These are phyloP conservation scores for Nomada ruficornis DNA, from an alignment of 2,888 invertebrate species.

Conservation along the genomic window DNA sequence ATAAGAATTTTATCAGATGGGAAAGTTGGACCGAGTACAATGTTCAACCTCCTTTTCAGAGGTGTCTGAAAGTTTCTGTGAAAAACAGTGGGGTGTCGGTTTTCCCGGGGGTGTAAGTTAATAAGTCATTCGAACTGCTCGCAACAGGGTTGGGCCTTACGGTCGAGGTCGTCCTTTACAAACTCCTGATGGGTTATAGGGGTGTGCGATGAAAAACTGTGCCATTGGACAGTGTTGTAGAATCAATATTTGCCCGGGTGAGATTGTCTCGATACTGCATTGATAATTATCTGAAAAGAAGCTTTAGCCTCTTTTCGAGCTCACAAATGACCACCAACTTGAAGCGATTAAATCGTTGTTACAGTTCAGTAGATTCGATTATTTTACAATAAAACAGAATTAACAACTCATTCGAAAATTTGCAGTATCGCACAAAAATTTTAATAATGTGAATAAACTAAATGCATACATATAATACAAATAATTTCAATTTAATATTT, in stretches of 20 bases:
- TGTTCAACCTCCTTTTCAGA: conserved; percentile 29
- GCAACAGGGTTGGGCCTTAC: conserved; percentile 37
- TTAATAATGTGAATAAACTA: no score
- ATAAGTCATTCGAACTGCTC: conserved; percentile 65
- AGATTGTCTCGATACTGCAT: conserved; percentile 19
- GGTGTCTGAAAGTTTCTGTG: conserved; percentile 26
- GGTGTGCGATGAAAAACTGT: conserved; percentile 28
- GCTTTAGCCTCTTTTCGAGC: no score
- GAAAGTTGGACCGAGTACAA: neutral
- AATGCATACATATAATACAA: no score
- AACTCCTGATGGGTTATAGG: conserved; percentile 3
- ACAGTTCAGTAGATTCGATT: no score
- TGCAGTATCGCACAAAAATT: no score
- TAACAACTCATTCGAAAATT: no score
- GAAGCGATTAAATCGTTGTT: neutral
- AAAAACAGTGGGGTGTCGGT: conserved; percentile 28
- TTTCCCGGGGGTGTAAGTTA: conserved; percentile 59
- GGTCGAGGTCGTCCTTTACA: conserved; percentile 37
- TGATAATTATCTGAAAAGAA: conserved; percentile 5
- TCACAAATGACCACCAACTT: neutral
- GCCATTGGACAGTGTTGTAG: conserved; percentile 26
- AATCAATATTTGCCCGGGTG: conserved; percentile 33
- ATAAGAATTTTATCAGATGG: conserved; percentile 7
- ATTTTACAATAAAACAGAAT: no score
- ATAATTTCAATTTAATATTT: no score